Base-by-base conservation (phyloP, 2,797 vertebrate genomes). In the Hapalemur alaotrensis region DNA sequence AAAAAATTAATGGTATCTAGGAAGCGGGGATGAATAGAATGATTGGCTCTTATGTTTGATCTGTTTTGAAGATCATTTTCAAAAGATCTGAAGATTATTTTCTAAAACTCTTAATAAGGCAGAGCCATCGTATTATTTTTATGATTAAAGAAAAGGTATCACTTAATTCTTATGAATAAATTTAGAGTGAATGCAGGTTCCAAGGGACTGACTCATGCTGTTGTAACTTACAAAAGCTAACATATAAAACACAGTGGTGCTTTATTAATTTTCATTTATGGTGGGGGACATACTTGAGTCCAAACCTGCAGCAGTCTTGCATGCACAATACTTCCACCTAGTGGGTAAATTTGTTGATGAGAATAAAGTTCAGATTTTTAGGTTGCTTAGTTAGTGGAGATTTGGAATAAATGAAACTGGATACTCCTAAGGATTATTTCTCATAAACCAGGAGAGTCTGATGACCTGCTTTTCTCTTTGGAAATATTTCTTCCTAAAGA, bases 51-150 rank as follows among this genome's bases (percentile, higher is more conserved):
- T 78, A 7, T 28, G 5, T 89, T 95, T 50, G 28, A 48, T 93
- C 32, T 72, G 46, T 92, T 94, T 79, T 67, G n/a, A 89, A 93
- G 87, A n/a, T n/a, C n/a, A n/a, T n/a, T n/a, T n/a, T n/a, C n/a
- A n/a, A n/a, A n/a, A n/a, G n/a, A n/a, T 54, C 79, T 3, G 35
- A 88, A 91, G 50, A 89, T 9, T 86, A 43, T 93, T 94, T 90
- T 57, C 35, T 18, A 63, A 93, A 41, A 69, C 23, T 48, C n/a
- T 69, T 89, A 65, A 12, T 75, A 61, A 89, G 35, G n/a, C n/a
- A 93, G 54, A 46, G 0, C n/a, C 65, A 70, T 50, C 50, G 65
- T 88, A 41, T 22, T 87, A 18, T 35, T 79, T 85, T 91, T 63
- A 46, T 92, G 35, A 89, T 89, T 86, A 90, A 91, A 95, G 75